phyloP scores from a whole-genome alignment of 2,888 invertebrate species.

The Drosophila prostipennis region DNA sequence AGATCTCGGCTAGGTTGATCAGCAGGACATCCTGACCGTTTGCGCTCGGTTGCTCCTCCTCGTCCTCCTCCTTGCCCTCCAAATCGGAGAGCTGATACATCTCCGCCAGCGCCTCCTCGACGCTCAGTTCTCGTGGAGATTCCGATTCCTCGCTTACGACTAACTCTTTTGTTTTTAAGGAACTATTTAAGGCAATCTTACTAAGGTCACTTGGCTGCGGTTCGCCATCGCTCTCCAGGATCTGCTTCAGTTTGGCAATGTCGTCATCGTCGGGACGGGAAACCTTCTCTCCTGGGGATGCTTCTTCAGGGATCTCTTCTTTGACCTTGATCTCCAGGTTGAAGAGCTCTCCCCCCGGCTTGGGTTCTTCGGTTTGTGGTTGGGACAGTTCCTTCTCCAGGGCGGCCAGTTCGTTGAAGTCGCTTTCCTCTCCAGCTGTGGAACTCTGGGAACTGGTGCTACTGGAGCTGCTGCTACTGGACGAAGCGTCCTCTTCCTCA shows the following conservation, averaged over 20 bases:
- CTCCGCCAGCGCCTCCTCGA: conserved; percentile 81
- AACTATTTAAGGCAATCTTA: conserved; percentile 84
- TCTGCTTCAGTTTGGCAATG: conserved; percentile 80
- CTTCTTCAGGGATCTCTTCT: neutral
- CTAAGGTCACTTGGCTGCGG: conserved; percentile 85
- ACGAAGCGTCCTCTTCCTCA: conserved; percentile 9
- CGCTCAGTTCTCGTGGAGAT: conserved; percentile 72
- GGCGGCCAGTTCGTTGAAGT: conserved; percentile 77
- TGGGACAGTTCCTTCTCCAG: conserved; percentile 78
- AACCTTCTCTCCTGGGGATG: neutral
- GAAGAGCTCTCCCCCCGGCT: conserved; percentile 4
- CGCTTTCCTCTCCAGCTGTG: conserved; percentile 55
- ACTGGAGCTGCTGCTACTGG: conserved; percentile 23
- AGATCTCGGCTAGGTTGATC: conserved; percentile 82
- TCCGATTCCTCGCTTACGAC: conserved; percentile 49
- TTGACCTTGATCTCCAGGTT: neutral
- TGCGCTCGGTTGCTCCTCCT: conserved; percentile 9
- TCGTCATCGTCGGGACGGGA: conserved; percentile 57
- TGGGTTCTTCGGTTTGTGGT: conserved; percentile 7
- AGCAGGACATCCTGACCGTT: conserved; percentile 79
- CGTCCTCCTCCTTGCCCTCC: conserved; percentile 25
- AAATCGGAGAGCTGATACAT: conserved; percentile 72
- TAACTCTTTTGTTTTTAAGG: conserved; percentile 72
- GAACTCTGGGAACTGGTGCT: conserved; percentile 24
- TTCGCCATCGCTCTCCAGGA: conserved; percentile 78